Percentiles rank a stretch among this genome's conserved stretches.
Conservation (phyloP, 2,797 vertebrate species). For the Emys orbicularis region DNA sequence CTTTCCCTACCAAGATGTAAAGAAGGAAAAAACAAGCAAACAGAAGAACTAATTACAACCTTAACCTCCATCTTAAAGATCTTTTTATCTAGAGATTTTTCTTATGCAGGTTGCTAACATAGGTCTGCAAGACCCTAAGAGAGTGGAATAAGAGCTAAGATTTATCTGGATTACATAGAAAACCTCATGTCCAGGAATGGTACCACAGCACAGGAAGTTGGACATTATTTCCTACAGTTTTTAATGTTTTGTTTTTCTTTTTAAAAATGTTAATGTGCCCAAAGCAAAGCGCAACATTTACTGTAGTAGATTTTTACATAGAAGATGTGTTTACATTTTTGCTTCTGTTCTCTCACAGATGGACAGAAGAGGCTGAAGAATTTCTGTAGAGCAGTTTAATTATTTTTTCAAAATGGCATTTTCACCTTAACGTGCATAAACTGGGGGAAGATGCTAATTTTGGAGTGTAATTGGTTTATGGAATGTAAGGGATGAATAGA, state of each 20-base stretch:
- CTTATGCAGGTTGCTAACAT: background rate
- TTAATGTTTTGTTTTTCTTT: background rate
- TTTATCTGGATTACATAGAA: background rate
- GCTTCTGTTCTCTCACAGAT: background rate
- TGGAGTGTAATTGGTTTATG: background rate
- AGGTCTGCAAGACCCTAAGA: background rate
- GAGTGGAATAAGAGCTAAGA: background rate
- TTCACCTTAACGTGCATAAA: background rate
- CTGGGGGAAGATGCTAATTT: background rate
- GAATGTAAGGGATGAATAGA: background rate
- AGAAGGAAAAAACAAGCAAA: background rate
- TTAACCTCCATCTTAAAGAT: background rate
- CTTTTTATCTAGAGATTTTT: background rate
- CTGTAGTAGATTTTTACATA: background rate
- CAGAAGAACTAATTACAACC: background rate
- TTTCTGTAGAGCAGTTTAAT: background rate
- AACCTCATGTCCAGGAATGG: background rate
- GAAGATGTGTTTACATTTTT: background rate
- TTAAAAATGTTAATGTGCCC: rapidly evolving
- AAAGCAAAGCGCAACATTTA: background rate
- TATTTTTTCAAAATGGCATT: background rate
- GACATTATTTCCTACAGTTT: background rate
- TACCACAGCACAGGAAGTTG: background rate
- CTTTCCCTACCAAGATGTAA: background rate
- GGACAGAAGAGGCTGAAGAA: background rate